Conservation (phyloP, 2,797 vertebrate species). For the Anniella stebbinsi region DNA sequence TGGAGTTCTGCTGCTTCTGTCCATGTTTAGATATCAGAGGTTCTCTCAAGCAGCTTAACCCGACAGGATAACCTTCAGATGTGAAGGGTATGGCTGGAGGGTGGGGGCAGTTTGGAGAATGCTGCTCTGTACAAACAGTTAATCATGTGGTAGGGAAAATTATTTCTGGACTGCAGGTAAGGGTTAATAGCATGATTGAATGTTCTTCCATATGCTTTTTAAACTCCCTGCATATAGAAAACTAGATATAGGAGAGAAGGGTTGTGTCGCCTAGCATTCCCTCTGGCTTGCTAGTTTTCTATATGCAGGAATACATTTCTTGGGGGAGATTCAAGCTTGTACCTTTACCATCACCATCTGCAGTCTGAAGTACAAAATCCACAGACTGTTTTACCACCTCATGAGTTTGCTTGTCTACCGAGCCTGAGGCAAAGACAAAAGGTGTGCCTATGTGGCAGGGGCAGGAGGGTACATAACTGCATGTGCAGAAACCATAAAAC, state of each 20-base stretch:
- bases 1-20: rapidly evolving
- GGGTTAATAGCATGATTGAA: not conserved
- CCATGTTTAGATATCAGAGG: not conserved
- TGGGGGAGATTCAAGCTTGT: not conserved
- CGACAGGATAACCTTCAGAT: not conserved
- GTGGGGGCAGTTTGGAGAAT: not conserved
- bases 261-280: not conserved
- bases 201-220: not conserved
- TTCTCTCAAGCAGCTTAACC: not conserved
- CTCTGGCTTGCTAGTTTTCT: not conserved
- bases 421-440: not conserved
- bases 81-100: not conserved
- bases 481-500: conserved; percentile 19
- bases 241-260: not conserved
- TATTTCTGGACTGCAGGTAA: not conserved
- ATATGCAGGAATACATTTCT: not conserved
- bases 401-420: not conserved
- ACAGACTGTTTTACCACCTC: not conserved
- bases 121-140: not conserved
- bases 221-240: not conserved
- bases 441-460: not conserved
- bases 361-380: not conserved
- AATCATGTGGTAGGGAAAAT: not conserved
- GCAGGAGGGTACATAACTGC: not conserved
- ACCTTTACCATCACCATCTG: not conserved